Conservation (phyloP, 2,888 invertebrate species). For the Tetramorium bicarinatum region DNA sequence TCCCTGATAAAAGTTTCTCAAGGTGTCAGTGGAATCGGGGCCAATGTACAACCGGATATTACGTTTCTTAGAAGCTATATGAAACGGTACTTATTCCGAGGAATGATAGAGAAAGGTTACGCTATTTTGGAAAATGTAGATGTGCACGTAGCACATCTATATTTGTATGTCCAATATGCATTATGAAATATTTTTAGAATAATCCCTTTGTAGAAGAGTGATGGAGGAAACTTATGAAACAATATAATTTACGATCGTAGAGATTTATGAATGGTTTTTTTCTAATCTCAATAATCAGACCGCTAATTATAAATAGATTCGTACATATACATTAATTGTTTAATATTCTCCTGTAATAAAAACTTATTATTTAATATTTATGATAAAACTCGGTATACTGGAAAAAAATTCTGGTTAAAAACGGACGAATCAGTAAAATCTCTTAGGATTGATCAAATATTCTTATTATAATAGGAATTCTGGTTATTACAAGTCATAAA, state of each 20-base stretch:
- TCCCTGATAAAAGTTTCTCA: conserved; percentile 74
- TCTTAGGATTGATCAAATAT: too few relatives aligned
- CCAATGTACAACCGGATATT: conserved; percentile 75
- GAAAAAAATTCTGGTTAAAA: too few relatives aligned
- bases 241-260: background rate
- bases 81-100: conserved; percentile 55
- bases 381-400: background rate
- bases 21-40: conserved; percentile 69
- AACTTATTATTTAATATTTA: background rate
- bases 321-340: background rate
- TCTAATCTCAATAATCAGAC: background rate
- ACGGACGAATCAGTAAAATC: too few relatives aligned
- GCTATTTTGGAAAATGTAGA: conserved; percentile 45
- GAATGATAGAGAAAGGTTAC: conserved; percentile 58
- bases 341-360: background rate
- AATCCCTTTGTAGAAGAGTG: background rate
- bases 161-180: background rate
- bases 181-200: conserved; percentile 17
- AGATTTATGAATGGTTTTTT: background rate
- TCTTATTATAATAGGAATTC: too few relatives aligned
- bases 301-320: background rate
- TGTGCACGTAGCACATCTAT: background rate
- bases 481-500: too few relatives aligned
- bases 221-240: background rate
- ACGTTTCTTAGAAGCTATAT: conserved; percentile 62